Base-by-base conservation (phyloP, 2,888 invertebrate genomes). In the Drosophila longiperda region DNA sequence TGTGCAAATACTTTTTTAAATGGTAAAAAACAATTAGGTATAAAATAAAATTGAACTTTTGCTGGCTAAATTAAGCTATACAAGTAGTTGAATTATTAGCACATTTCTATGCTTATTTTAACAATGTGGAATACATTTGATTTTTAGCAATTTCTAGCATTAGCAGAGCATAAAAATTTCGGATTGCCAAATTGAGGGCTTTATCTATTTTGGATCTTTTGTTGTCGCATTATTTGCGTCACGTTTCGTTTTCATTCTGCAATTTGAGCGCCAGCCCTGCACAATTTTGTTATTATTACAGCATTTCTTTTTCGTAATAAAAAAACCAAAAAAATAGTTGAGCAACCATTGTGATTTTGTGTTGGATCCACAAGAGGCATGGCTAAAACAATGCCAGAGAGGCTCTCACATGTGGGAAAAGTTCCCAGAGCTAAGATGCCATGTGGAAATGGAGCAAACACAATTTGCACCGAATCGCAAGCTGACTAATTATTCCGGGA, bases 221-320 rank as follows among this genome's bases (percentile, higher is more conserved):
- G 29, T 70, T 80, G 77, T 77, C 65, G 66, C 53, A 17, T 32
- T 65, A 59, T 82, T 84, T 88, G 89, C 87, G 87, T 87, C 87
- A 87, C 85, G 73, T 87, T 87, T 87, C 83, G 73, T 87, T 89
- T 89, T 84, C 86, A 84, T 84, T 84, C 80, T 79, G 73, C 78
- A 71, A 67, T 66, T 70, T 50, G 66, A 23, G 60, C 57, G 64
- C 36, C 57, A 76, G 82, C 83, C 79, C 86, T 84, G 87, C 69
- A 75, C 75, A 82, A 81, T 77, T 85, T 82, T 75, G 76, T 69
- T 73, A 83, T 78, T 84, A 84, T 84, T 84, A 84, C 89, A 78
- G 83, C 83, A 89, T 87, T 87, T 87, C 87, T 88, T 76, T 79
- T 55, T 61, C 64, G 67, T 70, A 61, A 60, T 73, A 45, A 29